These are phyloP conservation scores for Plagiodera versicolora DNA, from an alignment of 2,888 invertebrate species.

Conservation along the genomic window DNA sequence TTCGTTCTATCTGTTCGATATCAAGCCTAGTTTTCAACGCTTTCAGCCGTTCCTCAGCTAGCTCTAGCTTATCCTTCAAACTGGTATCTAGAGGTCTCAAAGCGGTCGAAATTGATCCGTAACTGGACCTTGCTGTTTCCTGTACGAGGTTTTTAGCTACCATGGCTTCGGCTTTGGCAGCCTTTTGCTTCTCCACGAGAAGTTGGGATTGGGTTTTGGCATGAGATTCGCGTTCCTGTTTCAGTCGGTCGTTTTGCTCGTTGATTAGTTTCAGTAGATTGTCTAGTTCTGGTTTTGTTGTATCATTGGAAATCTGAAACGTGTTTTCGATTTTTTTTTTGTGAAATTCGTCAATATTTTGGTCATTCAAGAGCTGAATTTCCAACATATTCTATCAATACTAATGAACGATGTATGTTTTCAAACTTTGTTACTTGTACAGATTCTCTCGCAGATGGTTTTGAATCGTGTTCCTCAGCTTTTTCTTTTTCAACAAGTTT, in stretches of 20 bases:
- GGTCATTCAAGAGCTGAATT: too few relatives aligned
- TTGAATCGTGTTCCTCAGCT: constrained; percentile 38
- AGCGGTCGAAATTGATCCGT: constrained; percentile 19
- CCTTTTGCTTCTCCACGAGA: constrained; percentile 58
- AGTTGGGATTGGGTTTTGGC: constrained; percentile 48
- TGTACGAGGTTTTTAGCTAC: constrained; percentile 62
- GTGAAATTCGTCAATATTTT: not conserved
- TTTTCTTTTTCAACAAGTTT: constrained; percentile 56
- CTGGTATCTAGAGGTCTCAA: constrained; percentile 21
- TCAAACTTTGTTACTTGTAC: not conserved
- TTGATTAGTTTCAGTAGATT: constrained; percentile 61
- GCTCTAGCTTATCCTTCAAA: constrained; percentile 56
- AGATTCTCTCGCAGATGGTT: not conserved
- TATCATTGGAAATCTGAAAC: constrained; percentile 5
- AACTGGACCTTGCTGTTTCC: constrained; percentile 35
- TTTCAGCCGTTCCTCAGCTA: constrained; percentile 68
- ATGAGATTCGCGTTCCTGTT: constrained; percentile 57
- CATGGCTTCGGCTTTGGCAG: constrained; percentile 61
- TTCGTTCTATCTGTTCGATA: constrained; percentile 66
- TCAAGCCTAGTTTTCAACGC: constrained; percentile 65
- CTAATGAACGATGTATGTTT: too few relatives aligned
- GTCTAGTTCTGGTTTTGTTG: not conserved
- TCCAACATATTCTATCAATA: too few relatives aligned
- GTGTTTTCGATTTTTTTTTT: not conserved
- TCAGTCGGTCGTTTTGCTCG: constrained; percentile 61